A percentile compares a stretch with the other conserved stretches of the same genome.
Evolutionary conservation across 2,797 vertebrate genomes (phyloP).

Genomic region (Steatocranus sp.): DNA sequence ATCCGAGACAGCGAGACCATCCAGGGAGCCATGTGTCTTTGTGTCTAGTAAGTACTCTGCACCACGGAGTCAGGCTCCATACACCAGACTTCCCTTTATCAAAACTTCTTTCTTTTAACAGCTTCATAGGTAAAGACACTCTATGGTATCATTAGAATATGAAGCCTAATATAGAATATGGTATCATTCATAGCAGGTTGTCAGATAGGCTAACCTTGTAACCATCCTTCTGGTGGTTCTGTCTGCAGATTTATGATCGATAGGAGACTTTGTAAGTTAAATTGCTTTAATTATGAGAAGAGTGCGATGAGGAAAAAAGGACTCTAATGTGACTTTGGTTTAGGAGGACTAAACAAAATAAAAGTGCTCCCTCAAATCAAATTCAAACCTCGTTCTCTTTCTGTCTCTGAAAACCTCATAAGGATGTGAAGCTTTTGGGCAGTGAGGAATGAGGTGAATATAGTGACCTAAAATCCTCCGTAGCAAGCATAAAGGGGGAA

Average conservation of each 20-base stretch:
- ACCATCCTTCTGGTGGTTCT: background rate
- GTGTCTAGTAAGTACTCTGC: constrained; percentile 72
- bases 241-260: background rate
- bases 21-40: constrained; percentile 71
- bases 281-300: rapidly evolving
- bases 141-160: background rate
- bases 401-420: background rate
- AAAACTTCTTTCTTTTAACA: background rate
- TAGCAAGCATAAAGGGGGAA: rapidly evolving
- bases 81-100: background rate
- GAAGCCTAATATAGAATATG: background rate
- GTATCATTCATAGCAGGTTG: background rate
- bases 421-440: rapidly evolving
- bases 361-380: background rate
- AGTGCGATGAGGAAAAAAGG: background rate
- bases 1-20: constrained; percentile 75
- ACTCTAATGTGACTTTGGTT: background rate
- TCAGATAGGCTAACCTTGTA: rapidly evolving
- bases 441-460: rapidly evolving
- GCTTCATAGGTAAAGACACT: background rate
- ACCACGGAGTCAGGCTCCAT: background rate
- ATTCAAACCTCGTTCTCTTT: background rate
- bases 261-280: background rate
- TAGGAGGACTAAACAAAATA: rapidly evolving
- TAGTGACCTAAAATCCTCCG: background rate